Evolutionary conservation across 2,797 vertebrate genomes (phyloP), one percentile per base, ranked within the genome.

Genomic region (Falco naumanni): DNA sequence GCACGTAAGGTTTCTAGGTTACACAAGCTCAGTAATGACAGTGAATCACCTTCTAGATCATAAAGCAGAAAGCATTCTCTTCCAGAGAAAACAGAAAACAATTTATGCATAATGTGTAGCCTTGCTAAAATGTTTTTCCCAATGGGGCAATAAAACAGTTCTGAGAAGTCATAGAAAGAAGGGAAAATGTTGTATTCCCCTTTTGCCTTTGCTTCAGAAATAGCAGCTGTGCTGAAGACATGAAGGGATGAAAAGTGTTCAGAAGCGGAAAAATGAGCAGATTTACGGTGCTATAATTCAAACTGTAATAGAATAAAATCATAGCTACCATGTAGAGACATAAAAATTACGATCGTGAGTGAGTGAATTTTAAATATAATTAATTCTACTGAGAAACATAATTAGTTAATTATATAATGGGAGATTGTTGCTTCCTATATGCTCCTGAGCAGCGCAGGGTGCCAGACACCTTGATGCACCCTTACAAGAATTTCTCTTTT

Each of bases 141-240:
- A 33, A 14, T 13, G 48, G 43, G n/a, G 29, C 57, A 71, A 60
- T 83, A 87, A 76, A 91, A 33, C 15, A 72, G 16, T 75, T 87
- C 71, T 78, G 47, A 61, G 70, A 81, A 95, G 54, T 63, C 68
- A 48, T 8, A 69, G 43, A 87, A 82, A 29, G 37, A 61, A 74
- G 15, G 45, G n/a, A 81, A 84, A 84, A 74, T 5, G 11, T 69
- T 83, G 51, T 24, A 18, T 74, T 89, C 16, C 28, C 19, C 37
- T 79, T 92, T 76, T 79, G 77, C 43, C 25, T 63, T 84, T 89
- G 13, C 48, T 95, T 93, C 48, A 81, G 69, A 94, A 90, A 51
- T 24, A 75, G 24, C 69, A 91, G 43, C 78, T 76, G 26, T 85
- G 59, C 51, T 63, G 87, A 89, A 93, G 68, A n/a, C 50, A 29